phyloP scores from a whole-genome alignment of 2,888 invertebrate genomes.

The Brachylomia viminalis region DNA sequence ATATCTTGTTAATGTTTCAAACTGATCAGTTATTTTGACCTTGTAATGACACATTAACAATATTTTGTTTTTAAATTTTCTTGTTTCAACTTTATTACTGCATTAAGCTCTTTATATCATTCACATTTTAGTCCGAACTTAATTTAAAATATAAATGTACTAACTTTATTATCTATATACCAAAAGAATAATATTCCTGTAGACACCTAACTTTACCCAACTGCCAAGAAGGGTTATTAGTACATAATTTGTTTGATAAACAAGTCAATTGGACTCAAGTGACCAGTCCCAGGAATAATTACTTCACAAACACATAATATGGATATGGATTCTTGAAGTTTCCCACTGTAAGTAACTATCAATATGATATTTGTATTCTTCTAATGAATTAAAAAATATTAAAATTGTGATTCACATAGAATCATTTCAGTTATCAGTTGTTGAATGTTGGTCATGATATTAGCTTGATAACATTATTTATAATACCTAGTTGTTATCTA shows the following conservation, averaged over 20 bases:
- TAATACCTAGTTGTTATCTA: conserved; percentile 39
- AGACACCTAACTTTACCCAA: background rate
- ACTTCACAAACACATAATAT: background rate
- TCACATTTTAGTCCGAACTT: background rate
- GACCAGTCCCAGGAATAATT: background rate
- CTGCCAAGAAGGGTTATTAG: background rate
- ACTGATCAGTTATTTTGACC: conserved; percentile 53
- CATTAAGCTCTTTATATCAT: conserved; percentile 1
- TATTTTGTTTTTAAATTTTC: conserved; percentile 59
- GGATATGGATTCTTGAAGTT: background rate
- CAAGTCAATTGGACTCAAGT: background rate
- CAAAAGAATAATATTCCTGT: conserved; percentile 7
- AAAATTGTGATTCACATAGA: conserved; percentile 24
- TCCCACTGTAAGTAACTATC: background rate
- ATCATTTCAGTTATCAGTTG: conserved; percentile 38
- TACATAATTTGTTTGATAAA: background rate
- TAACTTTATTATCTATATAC: background rate
- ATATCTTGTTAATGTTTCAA: conserved; percentile 35
- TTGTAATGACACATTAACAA: conserved; percentile 65
- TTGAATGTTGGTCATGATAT: conserved; percentile 53
- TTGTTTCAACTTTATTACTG: conserved; percentile 36
- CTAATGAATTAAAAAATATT: background rate
- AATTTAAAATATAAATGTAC: background rate
- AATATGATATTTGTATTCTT: conserved; percentile 5
- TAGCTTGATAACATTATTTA: conserved; percentile 52